These are phyloP conservation scores for Drosophila tanythrix DNA, from an alignment of 2,888 invertebrate species.

Conservation along the genomic window DNA sequence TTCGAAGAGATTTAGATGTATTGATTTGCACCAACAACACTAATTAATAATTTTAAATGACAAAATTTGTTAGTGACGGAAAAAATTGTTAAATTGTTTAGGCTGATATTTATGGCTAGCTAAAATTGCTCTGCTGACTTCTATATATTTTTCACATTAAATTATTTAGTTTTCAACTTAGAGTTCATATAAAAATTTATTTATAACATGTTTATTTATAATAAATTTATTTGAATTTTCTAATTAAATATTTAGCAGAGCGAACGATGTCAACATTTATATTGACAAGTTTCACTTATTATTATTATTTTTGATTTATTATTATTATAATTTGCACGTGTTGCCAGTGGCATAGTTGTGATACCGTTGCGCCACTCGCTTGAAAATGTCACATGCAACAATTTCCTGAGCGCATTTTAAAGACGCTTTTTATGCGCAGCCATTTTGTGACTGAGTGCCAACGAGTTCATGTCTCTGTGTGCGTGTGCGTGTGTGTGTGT, in stretches of 20 bases:
- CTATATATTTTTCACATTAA: background rate
- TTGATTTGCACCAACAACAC: background rate
- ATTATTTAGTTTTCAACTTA: no score
- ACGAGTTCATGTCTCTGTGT: constrained; percentile 30
- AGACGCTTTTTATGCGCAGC: constrained; percentile 71
- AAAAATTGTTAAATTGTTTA: background rate
- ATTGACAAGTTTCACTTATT: background rate
- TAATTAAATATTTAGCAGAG: background rate
- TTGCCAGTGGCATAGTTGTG: constrained; percentile 6
- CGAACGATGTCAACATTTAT: background rate
- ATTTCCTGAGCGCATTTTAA: constrained; percentile 76
- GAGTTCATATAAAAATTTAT: no score
- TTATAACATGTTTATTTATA: background rate
- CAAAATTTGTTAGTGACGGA: background rate
- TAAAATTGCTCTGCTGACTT: background rate
- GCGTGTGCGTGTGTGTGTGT: constrained; percentile 13
- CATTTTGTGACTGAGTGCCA: constrained; percentile 70
- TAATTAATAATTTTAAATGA: background rate
- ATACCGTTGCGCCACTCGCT: background rate
- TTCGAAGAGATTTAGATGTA: background rate
- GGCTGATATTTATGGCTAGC: background rate
- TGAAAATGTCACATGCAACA: constrained; percentile 76
- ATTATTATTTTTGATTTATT: background rate
- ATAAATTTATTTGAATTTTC: background rate
- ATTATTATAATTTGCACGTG: background rate